Conservation (phyloP, 2,888 invertebrate species). For the Xylocampa areola region DNA sequence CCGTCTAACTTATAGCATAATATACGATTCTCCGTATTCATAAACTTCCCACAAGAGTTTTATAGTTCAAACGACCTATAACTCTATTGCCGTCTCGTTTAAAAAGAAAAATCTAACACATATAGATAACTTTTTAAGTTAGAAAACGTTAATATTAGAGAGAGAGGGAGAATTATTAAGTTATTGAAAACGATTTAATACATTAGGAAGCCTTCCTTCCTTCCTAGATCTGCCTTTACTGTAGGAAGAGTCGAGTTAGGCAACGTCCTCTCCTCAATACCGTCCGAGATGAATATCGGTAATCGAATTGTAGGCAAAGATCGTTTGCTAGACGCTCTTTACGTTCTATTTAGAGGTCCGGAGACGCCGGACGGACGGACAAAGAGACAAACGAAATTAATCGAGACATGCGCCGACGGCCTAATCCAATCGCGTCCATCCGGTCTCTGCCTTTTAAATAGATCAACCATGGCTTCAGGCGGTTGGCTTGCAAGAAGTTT, state of each 20-base stretch:
- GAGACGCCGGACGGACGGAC: slow-evolving; percentile 70
- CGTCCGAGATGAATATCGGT: slow-evolving; percentile 70
- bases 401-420: slow-evolving; percentile 81
- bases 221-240: too few species aligned
- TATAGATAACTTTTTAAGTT: not conserved
- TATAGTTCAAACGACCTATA: slow-evolving; percentile 8
- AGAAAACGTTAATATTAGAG: not conserved
- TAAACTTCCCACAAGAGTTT: slow-evolving; percentile 15
- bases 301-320: slow-evolving; percentile 83
- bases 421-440: slow-evolving; percentile 80
- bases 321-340: slow-evolving; percentile 79
- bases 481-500: slow-evolving; percentile 54
- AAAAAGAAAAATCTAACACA: slow-evolving; percentile 7
- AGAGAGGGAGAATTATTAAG: not conserved
- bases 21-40: slow-evolving; percentile 4
- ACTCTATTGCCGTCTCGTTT: slow-evolving; percentile 15
- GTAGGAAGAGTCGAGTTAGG: slow-evolving; percentile 10
- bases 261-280: slow-evolving; percentile 10
- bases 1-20: not conserved
- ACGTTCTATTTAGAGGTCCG: slow-evolving; percentile 72
- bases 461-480: slow-evolving; percentile 59
- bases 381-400: slow-evolving; percentile 88
- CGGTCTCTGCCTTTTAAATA: slow-evolving; percentile 74
- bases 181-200: slow-evolving; percentile 9
- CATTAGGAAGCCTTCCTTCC: slow-evolving; percentile 3